Evolutionary conservation across 2,113 vertebrate genomes (phyloP).

Genomic region (Triplophysa tibetana): DNA sequence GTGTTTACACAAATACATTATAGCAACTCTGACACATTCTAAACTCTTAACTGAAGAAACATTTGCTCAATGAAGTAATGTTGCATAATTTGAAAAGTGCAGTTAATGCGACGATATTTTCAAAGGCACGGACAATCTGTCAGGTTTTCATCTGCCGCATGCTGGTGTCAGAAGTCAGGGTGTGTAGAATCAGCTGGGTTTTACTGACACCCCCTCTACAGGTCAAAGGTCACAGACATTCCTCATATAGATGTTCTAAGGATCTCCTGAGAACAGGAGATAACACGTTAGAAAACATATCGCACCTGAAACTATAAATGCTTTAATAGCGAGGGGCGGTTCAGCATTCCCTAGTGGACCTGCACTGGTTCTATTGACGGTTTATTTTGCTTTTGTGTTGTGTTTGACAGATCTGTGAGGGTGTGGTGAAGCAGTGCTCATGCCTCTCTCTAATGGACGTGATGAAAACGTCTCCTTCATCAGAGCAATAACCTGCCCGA

Average conservation of each 20-base stretch:
- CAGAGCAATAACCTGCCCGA: constrained; percentile 54
- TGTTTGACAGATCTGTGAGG: neutral
- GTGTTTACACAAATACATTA: constrained; percentile 18
- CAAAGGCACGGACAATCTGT: neutral
- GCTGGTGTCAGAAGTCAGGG: constrained; percentile 16
- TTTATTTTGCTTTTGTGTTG: constrained; percentile 14
- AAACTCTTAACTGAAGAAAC: neutral
- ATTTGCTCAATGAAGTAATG: constrained; percentile 7
- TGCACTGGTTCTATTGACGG: too few relatives aligned
- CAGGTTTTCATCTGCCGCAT: constrained; percentile 5
- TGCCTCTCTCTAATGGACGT: constrained; percentile 57
- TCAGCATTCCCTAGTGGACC: too few relatives aligned
- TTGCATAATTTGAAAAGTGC: neutral
- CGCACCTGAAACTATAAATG: too few relatives aligned
- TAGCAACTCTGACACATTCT: constrained; percentile 14
- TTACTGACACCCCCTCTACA: constrained; percentile 42
- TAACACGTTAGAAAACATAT: constrained; percentile 11
- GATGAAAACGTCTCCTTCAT: constrained; percentile 62
- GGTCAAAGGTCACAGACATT: constrained; percentile 59
- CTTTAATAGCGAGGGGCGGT: too few relatives aligned
- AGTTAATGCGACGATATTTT: neutral
- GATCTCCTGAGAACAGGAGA: constrained; percentile 38
- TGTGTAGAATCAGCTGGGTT: constrained; percentile 52
- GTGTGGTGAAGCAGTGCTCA: constrained; percentile 22
- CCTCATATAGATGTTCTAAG: constrained; percentile 64